Evolutionary conservation across 2,797 vertebrate species (phyloP).

Genomic region (Pteronotus mesoamericanus): DNA sequence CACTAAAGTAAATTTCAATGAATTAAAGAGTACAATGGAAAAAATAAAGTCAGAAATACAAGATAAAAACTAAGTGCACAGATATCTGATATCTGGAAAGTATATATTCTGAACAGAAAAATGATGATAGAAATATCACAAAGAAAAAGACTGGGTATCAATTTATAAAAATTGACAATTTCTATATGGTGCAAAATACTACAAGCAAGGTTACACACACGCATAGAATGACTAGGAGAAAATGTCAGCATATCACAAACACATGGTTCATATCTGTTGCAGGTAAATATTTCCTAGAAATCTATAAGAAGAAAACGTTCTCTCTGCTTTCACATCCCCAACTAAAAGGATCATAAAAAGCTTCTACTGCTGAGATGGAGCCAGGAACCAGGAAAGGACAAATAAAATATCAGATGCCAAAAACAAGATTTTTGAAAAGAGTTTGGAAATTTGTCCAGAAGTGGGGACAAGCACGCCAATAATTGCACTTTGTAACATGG

Average conservation of each 20-base stretch:
- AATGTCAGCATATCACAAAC: not conserved
- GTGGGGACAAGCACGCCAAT: not conserved
- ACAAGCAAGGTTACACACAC: not conserved
- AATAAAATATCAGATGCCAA: not conserved
- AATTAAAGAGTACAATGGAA: not conserved
- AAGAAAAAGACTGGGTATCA: not conserved
- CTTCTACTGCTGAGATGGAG: not conserved
- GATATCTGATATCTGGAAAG: not conserved
- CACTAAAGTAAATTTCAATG: not conserved
- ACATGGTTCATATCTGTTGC: not conserved
- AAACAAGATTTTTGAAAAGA: not conserved
- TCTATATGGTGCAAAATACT: not conserved
- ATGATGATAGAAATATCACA: not conserved
- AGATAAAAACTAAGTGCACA: not conserved
- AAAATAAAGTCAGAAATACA: slow-evolving; percentile 26
- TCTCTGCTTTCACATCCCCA: not conserved
- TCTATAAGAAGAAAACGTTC: not conserved
- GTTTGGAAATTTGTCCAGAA: not conserved
- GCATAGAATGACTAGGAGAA: not conserved
- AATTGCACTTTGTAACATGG: not conserved
- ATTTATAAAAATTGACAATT: not conserved
- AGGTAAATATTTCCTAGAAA: not conserved
- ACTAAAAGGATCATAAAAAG: not conserved
- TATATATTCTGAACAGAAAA: not conserved
- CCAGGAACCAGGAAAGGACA: slow-evolving; percentile 12